These are phyloP conservation scores for Holothuria scabra DNA, from an alignment of 53 echinoderm and acorn worm species.

Conservation along the genomic window DNA sequence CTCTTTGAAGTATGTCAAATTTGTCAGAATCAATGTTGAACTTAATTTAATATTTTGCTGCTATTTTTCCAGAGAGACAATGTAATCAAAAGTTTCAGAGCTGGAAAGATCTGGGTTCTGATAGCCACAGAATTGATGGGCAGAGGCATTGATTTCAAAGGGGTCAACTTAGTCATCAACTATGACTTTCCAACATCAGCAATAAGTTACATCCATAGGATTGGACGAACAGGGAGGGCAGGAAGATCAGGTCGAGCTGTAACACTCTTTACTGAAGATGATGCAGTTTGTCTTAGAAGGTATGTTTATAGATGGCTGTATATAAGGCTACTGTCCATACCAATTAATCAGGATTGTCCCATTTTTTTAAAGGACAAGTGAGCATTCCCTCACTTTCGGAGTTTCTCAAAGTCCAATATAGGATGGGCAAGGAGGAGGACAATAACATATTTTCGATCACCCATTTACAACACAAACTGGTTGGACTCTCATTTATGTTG, in stretches of 20 bases:
- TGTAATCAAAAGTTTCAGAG: constrained; percentile 83
- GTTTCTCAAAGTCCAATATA: no score
- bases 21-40: no score
- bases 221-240: constrained; percentile 87
- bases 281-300: constrained; percentile 80
- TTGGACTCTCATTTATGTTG: no score
- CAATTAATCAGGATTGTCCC: no score
- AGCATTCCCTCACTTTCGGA: no score
- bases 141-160: constrained; percentile 98
- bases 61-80: constrained; percentile 78
- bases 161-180: constrained; percentile 96
- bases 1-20: no score
- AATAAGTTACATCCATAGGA: constrained; percentile 97
- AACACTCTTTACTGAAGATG: constrained; percentile 95
- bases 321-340: no score
- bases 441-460: no score
- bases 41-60: not conserved
- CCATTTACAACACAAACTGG: no score
- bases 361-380: no score
- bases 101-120: constrained; percentile 97
- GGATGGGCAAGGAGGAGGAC: no score
- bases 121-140: constrained; percentile 98
- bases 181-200: constrained; percentile 99
- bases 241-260: constrained; percentile 82
- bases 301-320: constrained; percentile 4